These are phyloP conservation scores for Sebastes taczanowskii DNA, from an alignment of 2,797 vertebrate genomes.

Conservation along the genomic window DNA sequence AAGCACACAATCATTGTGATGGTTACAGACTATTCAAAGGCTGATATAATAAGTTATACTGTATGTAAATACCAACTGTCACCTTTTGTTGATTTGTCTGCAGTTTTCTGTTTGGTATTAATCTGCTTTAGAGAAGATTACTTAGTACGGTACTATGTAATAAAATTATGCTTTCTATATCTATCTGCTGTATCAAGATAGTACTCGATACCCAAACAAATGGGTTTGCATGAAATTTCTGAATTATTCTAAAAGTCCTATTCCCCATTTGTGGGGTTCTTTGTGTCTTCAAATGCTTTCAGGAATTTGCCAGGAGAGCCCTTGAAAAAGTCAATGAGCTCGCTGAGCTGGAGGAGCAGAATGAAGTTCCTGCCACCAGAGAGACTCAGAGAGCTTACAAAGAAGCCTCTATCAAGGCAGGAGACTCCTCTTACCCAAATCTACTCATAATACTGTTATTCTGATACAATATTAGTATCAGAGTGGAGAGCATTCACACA, in stretches of 20 bases:
- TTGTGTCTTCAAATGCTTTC: constrained; percentile 32
- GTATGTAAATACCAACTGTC: neutral
- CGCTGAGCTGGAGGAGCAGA: constrained; percentile 83
- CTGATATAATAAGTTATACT: neutral
- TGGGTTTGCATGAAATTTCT: neutral
- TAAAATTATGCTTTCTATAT: neutral
- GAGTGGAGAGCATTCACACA: neutral
- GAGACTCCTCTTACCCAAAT: neutral
- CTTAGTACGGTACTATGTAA: neutral
- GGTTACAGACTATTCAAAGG: neutral
- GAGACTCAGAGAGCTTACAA: constrained; percentile 83
- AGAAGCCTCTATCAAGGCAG: constrained; percentile 92
- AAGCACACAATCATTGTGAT: neutral
- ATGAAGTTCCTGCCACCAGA: constrained; percentile 63
- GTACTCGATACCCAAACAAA: neutral
- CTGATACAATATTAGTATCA: neutral
- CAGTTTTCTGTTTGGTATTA: neutral
- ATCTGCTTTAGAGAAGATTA: neutral
- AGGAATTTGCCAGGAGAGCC: constrained; percentile 92
- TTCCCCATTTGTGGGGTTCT: neutral
- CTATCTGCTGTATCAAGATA: neutral
- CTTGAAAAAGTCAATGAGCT: constrained; percentile 90
- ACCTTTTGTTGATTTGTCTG: neutral
- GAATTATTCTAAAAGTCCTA: neutral
- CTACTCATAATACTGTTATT: neutral